Conservation (phyloP, 92 coral and sea anemone species). For the Meandrina meandrites region DNA sequence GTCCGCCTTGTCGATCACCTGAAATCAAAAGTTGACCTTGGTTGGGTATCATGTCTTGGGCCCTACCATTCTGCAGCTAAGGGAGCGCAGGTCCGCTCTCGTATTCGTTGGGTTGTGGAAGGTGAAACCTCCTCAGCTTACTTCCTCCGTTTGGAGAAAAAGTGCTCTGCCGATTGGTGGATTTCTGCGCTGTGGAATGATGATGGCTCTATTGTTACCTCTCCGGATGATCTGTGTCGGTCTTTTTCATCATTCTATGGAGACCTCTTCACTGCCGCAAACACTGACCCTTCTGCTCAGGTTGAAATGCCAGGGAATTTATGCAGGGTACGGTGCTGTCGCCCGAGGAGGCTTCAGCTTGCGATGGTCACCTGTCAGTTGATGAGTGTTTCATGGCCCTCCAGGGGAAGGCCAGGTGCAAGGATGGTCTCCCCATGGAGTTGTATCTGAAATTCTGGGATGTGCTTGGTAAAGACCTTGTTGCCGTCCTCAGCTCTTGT, state of each 20-base stretch:
- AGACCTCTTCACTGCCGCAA: not conserved
- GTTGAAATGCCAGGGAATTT: not conserved
- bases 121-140: conserved; percentile 27
- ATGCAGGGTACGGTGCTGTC: not conserved
- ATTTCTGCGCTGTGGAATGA: not conserved
- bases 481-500: not conserved
- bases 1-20: not conserved
- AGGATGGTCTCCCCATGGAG: not conserved
- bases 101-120: conserved; percentile 34
- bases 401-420: not conserved
- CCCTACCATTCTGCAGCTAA: not conserved
- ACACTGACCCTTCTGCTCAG: not conserved
- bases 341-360: not conserved
- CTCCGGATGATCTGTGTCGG: not conserved
- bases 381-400: not conserved
- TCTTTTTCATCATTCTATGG: not conserved
- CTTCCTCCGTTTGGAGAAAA: not conserved
- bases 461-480: not conserved
- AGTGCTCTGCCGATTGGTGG: not conserved
- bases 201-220: not conserved
- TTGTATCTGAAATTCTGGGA: not conserved
- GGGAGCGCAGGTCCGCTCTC: conserved; percentile 28
- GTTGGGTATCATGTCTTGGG: not conserved
- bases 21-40: not conserved
- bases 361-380: not conserved